Percentiles rank a stretch among this genome's conserved stretches.
These are phyloP conservation scores for Gobiocypris rarus DNA, from an alignment of 2,113 vertebrate genomes.

Conservation along the genomic window DNA sequence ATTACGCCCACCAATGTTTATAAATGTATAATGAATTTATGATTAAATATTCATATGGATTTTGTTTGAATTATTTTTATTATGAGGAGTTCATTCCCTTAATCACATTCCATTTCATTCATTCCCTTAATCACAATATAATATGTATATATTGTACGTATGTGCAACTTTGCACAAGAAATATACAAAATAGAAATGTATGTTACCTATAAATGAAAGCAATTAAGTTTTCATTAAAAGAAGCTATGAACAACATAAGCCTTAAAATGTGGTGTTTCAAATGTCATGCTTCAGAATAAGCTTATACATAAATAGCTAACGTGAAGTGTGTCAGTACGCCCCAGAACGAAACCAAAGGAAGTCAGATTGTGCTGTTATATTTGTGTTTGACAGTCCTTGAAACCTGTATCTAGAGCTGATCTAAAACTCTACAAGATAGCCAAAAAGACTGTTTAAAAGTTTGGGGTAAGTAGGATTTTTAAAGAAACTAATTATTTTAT, in stretches of 20 bases:
- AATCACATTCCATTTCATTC: slow-evolving; percentile 45
- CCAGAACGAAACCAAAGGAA: slow-evolving; percentile 32
- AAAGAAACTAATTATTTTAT: neutral
- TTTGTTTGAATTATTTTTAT: slow-evolving; percentile 29
- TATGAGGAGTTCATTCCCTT: slow-evolving; percentile 32
- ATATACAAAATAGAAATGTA: slow-evolving; percentile 46
- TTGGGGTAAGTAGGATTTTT: neutral
- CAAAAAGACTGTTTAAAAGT: neutral
- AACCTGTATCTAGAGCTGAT: neutral
- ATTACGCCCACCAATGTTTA: neutral
- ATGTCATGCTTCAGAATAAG: neutral
- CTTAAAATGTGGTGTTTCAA: neutral
- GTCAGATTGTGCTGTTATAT: slow-evolving; percentile 17
- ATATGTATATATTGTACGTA: slow-evolving; percentile 37
- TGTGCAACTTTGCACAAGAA: slow-evolving; percentile 47
- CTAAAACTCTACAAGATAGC: neutral
- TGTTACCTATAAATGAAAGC: slow-evolving; percentile 37
- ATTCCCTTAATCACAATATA: slow-evolving; percentile 24
- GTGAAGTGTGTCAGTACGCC: neutral
- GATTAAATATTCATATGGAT: slow-evolving; percentile 29
- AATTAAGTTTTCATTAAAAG: slow-evolving; percentile 24
- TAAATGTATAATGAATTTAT: slow-evolving; percentile 14
- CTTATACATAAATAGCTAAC: neutral
- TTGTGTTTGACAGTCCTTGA: neutral
- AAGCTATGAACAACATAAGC: slow-evolving; percentile 23